These are phyloP conservation scores for Sebastes iracundus DNA, from an alignment of 2,797 vertebrate species.

Conservation along the genomic window DNA sequence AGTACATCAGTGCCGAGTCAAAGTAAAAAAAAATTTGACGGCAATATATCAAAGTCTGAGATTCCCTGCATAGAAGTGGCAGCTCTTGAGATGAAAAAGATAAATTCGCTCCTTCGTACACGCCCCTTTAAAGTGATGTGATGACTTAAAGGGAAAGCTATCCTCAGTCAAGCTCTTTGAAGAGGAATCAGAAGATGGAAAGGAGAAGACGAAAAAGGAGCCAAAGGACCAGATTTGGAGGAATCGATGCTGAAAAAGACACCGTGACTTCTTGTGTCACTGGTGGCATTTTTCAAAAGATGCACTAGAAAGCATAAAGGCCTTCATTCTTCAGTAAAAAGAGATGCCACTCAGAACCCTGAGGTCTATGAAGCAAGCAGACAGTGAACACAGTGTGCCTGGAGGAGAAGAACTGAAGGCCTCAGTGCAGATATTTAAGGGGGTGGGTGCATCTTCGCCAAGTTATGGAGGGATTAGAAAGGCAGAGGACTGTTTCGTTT, in stretches of 20 bases:
- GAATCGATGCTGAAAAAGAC: slow-evolving; percentile 9
- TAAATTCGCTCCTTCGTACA: too few relatives aligned
- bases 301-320: background rate
- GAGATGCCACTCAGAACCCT: background rate
- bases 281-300: slow-evolving; percentile 2
- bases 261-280: background rate
- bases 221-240: background rate
- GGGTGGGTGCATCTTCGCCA: slow-evolving; percentile 30
- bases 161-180: background rate
- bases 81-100: too few relatives aligned
- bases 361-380: background rate
- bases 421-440: slow-evolving; percentile 37
- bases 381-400: slow-evolving; percentile 18
- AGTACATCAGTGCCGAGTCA: too few relatives aligned
- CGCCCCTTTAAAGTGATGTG: background rate
- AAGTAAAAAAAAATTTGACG: too few relatives aligned
- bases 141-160: slow-evolving; percentile 1
- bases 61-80: too few relatives aligned
- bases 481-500: slow-evolving; percentile 34
- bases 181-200: background rate
- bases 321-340: background rate
- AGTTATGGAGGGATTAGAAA: slow-evolving; percentile 37
- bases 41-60: too few relatives aligned
- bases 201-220: background rate
- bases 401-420: slow-evolving; percentile 10